Conservation (phyloP, 2,797 vertebrate genomes). For the Sebastes miniatus region DNA sequence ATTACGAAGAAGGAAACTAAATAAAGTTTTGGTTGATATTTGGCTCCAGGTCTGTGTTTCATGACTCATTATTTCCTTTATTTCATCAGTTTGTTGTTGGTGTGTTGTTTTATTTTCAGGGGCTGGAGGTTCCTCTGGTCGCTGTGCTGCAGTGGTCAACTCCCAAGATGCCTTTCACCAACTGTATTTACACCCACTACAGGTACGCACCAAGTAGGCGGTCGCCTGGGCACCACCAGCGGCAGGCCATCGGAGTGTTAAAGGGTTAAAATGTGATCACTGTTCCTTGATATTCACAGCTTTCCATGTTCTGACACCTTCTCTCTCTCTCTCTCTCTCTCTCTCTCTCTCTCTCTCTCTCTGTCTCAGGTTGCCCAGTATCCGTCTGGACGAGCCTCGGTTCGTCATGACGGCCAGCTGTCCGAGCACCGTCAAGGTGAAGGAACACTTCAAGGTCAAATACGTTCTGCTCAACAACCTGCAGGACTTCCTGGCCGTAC, state of each 20-base stretch:
- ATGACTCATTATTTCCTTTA: too few relatives aligned
- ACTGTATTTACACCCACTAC: conserved; percentile 95
- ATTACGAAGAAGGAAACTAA: too few relatives aligned
- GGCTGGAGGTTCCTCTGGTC: conserved; percentile 91
- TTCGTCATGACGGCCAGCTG: conserved; percentile 94
- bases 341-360: too few relatives aligned
- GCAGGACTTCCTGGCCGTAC: conserved; percentile 93
- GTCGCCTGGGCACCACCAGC: too few relatives aligned
- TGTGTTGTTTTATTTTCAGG: conserved; percentile 70
- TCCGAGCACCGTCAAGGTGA: conserved; percentile 84
- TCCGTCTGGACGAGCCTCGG: conserved; percentile 88
- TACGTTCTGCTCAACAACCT: conserved; percentile 94
- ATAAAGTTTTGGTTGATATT: too few relatives aligned
- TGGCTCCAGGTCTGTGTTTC: too few relatives aligned
- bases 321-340: too few relatives aligned
- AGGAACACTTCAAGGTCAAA: conserved; percentile 89
- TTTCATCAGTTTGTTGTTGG: not conserved
- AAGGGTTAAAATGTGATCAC: too few relatives aligned
- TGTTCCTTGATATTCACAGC: too few relatives aligned
- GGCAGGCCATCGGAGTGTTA: too few relatives aligned
- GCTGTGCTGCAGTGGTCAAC: conserved; percentile 94
- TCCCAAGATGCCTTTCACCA: conserved; percentile 91
- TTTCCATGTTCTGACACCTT: too few relatives aligned
- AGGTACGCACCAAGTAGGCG: conserved; percentile 51
- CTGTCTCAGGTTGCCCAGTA: conserved; percentile 83